Conservation (phyloP, 2,113 vertebrate species). For the Corydoras maculifer region DNA sequence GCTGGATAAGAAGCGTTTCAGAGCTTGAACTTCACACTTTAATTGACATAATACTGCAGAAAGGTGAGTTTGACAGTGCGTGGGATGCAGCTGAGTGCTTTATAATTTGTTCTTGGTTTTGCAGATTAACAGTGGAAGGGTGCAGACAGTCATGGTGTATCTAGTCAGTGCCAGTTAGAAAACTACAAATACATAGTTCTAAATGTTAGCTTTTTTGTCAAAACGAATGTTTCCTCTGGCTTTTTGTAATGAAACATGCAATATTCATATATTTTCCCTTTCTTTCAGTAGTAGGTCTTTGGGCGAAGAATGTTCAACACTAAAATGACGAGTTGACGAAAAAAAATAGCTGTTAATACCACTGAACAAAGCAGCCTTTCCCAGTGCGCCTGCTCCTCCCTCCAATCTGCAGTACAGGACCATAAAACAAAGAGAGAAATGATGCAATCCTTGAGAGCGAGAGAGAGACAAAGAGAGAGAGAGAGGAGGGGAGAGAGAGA, state of each 20-base stretch:
- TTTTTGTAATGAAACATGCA: no score
- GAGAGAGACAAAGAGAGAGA: not conserved
- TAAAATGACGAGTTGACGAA: no score
- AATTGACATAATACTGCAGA: slow-evolving; percentile 55
- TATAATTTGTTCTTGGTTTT: slow-evolving; percentile 31
- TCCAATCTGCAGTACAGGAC: slow-evolving; percentile 45
- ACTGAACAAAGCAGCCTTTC: slow-evolving; percentile 46
- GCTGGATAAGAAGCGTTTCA: no score
- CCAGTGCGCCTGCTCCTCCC: slow-evolving; percentile 45
- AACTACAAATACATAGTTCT: not conserved
- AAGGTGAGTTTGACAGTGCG: slow-evolving; percentile 38
- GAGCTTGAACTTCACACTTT: slow-evolving; percentile 45
- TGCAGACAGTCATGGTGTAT: slow-evolving; percentile 12
- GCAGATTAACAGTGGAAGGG: slow-evolving; percentile 13
- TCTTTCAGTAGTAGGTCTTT: no score
- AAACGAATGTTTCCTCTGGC: no score
- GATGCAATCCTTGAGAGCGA: slow-evolving; percentile 40
- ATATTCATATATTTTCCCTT: no score
- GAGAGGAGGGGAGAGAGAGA: not conserved
- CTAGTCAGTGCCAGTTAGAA: not conserved
- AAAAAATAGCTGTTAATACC: no score
- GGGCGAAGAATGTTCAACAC: no score
- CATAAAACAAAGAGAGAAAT: slow-evolving; percentile 59
- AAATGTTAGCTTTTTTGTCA: no score
- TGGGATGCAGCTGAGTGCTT: slow-evolving; percentile 31